phyloP scores from a whole-genome alignment of 2,797 vertebrate genomes.

The Lacerta bilineata region DNA sequence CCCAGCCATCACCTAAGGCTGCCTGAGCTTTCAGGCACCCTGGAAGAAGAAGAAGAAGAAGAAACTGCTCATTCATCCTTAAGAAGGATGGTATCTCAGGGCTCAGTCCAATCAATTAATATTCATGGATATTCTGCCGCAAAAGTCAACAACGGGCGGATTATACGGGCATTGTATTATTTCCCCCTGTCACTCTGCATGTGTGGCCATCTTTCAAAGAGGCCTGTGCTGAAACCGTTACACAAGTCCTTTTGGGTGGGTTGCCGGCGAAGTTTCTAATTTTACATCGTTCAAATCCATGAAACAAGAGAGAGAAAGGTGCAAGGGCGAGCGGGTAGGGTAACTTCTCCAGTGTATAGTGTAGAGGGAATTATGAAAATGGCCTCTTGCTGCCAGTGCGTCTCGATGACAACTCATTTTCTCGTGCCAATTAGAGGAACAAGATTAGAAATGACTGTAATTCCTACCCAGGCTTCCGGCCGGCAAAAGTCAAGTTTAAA shows the following conservation, averaged over 20 bases:
- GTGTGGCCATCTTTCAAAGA: slow-evolving; percentile 60
- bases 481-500: slow-evolving; percentile 68
- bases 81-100: slow-evolving; percentile 41
- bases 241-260: slow-evolving; percentile 23
- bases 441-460: slow-evolving; percentile 72
- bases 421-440: slow-evolving; percentile 77
- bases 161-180: slow-evolving; percentile 41
- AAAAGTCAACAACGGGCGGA: slow-evolving; percentile 4
- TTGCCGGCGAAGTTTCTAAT: neutral
- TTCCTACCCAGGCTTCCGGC: slow-evolving; percentile 67
- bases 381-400: slow-evolving; percentile 58
- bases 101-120: slow-evolving; percentile 10
- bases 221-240: slow-evolving; percentile 56
- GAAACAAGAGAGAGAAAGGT: neutral
- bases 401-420: slow-evolving; percentile 73
- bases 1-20: slow-evolving; percentile 58
- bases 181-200: slow-evolving; percentile 56
- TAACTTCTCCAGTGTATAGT: slow-evolving; percentile 50
- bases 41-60: slow-evolving; percentile 23
- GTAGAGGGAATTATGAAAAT: slow-evolving; percentile 71
- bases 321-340: slow-evolving; percentile 26
- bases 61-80: slow-evolving; percentile 63
- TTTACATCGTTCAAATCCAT: slow-evolving; percentile 62
- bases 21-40: slow-evolving; percentile 62
- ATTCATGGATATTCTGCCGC: slow-evolving; percentile 1